Evolutionary conservation across 2,888 invertebrate genomes (phyloP), one percentile per base, ranked within the genome.

Genomic region (Neuroscelio doddi): DNA sequence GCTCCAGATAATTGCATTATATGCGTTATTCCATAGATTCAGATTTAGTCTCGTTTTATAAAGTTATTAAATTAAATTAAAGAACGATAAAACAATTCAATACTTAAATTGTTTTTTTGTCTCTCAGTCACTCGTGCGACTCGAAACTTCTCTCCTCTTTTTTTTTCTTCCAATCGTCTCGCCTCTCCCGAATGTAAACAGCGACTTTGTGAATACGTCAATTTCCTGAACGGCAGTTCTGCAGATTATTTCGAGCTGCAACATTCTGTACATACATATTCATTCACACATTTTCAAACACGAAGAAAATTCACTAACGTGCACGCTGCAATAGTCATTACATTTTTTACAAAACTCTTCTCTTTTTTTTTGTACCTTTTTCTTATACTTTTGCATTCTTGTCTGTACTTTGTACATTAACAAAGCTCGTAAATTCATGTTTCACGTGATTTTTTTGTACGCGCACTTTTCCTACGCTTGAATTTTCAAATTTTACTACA

Each of bases 221-320:
- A 12, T 36, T 36, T 14, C 12, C 10, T 15, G 8, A 39, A 39
- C 16, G 24, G 12, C 41, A 41, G 41, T 41, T 41, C 5, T 24
- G 41, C 41, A 10, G 41, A 15, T 24, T n/a, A 24, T 41, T 41
- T 42, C 41, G 27, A 47, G 53, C 59, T 61, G 59, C 59, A 52
- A 61, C 59, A 61, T 53, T 30, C 8, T 36, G 12, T 26, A 17
- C 12, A 32, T 32, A 32, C 12, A 12, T 32, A 29, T 3, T 29
- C 8, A 9, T 29, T 29, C 9, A 29, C n/a, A 26, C 2, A 10
- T 8, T 26, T 10, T 21, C 4, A 30, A 46, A 59, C 51, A 52
- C 59, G 45, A 24, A 36, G 26, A 16, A 41, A 51, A 29, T 41
- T 51, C 16, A 50, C 56, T 57, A 56, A 56, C 57, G 41, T 36